phyloP scores from a whole-genome alignment of 2,888 invertebrate species.

The Spisula solida region DNA sequence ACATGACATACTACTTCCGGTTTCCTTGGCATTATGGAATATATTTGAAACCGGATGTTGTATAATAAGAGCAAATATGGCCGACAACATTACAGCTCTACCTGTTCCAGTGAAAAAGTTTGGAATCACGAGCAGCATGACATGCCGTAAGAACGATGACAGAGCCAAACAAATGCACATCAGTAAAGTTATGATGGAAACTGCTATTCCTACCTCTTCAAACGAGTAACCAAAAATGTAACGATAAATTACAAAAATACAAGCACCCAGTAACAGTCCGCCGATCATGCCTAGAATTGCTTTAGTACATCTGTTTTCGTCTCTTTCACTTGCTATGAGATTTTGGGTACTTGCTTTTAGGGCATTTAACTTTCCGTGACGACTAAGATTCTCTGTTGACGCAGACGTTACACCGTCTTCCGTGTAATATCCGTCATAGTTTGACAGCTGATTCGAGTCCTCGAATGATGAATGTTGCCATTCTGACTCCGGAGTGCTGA shows the following conservation, averaged over 20 bases:
- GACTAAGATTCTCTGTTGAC: slow-evolving; percentile 43
- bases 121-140: slow-evolving; percentile 69
- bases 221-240: slow-evolving; percentile 68
- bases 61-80: slow-evolving; percentile 72
- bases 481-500: slow-evolving; percentile 59
- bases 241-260: slow-evolving; percentile 61
- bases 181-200: slow-evolving; percentile 55
- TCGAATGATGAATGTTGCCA: slow-evolving; percentile 68
- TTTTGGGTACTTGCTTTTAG: slow-evolving; percentile 49
- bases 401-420: neutral
- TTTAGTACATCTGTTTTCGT: slow-evolving; percentile 54
- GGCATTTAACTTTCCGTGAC: slow-evolving; percentile 27
- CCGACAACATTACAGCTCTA: slow-evolving; percentile 66
- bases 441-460: slow-evolving; percentile 32
- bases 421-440: neutral
- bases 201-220: slow-evolving; percentile 59
- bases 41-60: slow-evolving; percentile 72
- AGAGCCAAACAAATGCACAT: slow-evolving; percentile 66
- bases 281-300: slow-evolving; percentile 56
- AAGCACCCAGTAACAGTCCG: slow-evolving; percentile 62
- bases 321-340: slow-evolving; percentile 49
- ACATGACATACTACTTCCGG: slow-evolving; percentile 72
- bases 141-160: slow-evolving; percentile 68
- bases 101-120: slow-evolving; percentile 74
- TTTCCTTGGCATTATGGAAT: slow-evolving; percentile 68